Evolutionary conservation across 2,797 vertebrate species (phyloP).

Genomic region (Perdix hodgsoniae): DNA sequence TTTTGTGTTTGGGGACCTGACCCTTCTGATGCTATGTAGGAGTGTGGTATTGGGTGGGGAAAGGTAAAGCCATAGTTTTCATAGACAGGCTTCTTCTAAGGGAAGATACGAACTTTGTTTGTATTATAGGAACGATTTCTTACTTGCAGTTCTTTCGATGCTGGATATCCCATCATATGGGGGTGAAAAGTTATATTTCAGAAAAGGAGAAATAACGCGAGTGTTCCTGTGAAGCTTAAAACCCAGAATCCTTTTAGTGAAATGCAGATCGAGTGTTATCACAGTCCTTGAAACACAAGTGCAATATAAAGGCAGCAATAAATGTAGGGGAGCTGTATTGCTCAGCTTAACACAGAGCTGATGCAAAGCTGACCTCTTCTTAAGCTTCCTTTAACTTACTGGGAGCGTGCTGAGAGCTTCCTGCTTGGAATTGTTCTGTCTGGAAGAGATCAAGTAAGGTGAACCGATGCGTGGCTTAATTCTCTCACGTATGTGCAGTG

Average conservation of each 20-base stretch:
- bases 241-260: background rate
- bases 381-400: background rate
- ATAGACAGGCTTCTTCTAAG: background rate
- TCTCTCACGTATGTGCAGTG: background rate
- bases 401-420: background rate
- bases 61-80: slow-evolving; percentile 18
- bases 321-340: background rate
- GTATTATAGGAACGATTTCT: background rate
- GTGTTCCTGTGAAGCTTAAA: background rate
- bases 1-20: slow-evolving; percentile 54
- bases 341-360: background rate
- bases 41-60: slow-evolving; percentile 60
- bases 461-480: background rate
- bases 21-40: background rate
- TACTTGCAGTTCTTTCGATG: background rate
- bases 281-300: background rate
- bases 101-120: background rate
- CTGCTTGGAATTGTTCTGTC: background rate
- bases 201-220: background rate
- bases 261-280: background rate
- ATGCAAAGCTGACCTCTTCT: background rate
- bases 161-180: background rate
- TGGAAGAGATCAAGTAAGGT: background rate
- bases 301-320: background rate
- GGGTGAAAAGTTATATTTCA: background rate